Conservation (phyloP, 1,140 invertebrate species). For the Pseudachorutes palmiensis region DNA sequence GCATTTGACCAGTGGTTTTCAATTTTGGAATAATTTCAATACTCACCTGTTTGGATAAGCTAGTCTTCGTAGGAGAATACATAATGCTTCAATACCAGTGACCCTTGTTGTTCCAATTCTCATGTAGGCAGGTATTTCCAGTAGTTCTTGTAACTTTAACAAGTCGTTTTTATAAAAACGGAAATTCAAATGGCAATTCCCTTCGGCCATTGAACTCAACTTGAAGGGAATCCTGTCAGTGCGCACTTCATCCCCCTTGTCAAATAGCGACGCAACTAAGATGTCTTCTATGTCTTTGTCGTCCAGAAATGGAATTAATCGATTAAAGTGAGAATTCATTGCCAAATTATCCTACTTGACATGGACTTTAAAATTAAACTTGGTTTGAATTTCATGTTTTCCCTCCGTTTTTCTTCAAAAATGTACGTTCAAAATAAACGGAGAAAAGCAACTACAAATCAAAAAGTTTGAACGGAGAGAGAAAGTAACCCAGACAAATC, state of each 20-base stretch:
- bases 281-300: neutral
- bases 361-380: no score
- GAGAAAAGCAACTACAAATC: no score
- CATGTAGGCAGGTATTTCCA: neutral
- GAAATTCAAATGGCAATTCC: neutral
- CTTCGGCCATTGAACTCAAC: neutral
- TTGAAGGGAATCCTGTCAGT: neutral
- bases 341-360: no score
- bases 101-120: neutral
- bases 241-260: neutral
- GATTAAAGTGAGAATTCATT: neutral
- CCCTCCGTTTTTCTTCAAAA: no score
- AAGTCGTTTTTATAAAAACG: neutral
- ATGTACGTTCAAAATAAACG: no score
- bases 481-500: no score
- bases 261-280: neutral
- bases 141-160: neutral
- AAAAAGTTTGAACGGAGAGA: no score
- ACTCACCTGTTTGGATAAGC: constrained; percentile 11
- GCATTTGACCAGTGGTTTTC: no score
- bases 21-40: neutral
- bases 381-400: no score
- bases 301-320: neutral
- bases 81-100: neutral
- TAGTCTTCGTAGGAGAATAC: neutral